Base-by-base conservation (phyloP, 2,113 vertebrate species). In the Notiomystis cincta region DNA sequence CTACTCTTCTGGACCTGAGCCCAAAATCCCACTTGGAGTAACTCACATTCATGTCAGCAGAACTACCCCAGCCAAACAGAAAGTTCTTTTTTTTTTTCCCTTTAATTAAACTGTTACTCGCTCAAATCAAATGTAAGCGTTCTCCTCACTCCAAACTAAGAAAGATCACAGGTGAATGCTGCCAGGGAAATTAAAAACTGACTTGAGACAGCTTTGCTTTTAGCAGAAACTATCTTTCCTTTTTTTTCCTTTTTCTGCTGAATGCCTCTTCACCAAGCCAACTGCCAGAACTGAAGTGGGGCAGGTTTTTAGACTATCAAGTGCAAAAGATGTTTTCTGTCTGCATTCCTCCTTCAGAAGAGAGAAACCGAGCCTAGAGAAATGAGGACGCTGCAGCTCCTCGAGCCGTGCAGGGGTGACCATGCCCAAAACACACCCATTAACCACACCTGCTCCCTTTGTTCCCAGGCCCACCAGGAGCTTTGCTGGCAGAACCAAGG, bases 81-180 rank as follows among this genome's bases (percentile, higher is more conserved):
- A 80, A 90, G 14, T 16, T 77, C 2, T 24, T 15, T 27, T 42
- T 25, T 25, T 38, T 19, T 16, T 57, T 35, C 18, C 12, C 37
- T 58, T 91, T 89, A 84, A 87, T 87, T 95, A 79, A 92, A 75
- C 50, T 60, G 60, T 58, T 95, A 48, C 45, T 91, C 47, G 90
- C 44, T 81, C 70, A 89, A 75, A 70, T 76, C 27, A 71, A 93
- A 87, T 48, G 19, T 15, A 48, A 66, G 67, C 7, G 0, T 71
- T 83, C 70, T 51, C 60, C n/a, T 71, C 45, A 11, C 53, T 87
- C 72, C 65, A 69, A 40, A 56, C 37, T 65, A 53, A 73, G 82
- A 80, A 92, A 75, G 40, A 64, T 31, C 72, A 67, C 61, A 89
- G 70, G 77, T 91, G 65, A 87, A 33, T 11, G 28, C 47, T 94